These are phyloP conservation scores for Tillus elongatus DNA, from an alignment of 2,888 invertebrate species.

Conservation along the genomic window DNA sequence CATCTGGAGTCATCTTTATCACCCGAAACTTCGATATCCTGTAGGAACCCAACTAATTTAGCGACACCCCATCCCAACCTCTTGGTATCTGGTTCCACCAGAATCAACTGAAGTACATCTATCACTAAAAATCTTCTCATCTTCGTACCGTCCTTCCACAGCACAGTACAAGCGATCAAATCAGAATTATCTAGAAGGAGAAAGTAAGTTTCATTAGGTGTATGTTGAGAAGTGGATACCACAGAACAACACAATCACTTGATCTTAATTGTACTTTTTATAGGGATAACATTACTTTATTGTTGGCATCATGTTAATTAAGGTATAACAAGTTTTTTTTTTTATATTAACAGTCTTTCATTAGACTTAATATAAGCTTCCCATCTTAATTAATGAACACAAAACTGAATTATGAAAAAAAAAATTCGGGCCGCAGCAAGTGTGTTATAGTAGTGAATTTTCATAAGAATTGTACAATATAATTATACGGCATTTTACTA, in stretches of 20 bases:
- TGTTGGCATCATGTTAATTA: too few relatives aligned
- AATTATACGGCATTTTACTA: too few relatives aligned
- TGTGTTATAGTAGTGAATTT: too few relatives aligned
- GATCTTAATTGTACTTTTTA: too few relatives aligned
- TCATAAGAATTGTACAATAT: too few relatives aligned
- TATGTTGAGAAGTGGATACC: conserved; percentile 20
- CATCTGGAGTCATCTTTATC: conserved; percentile 96
- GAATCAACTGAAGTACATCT: conserved; percentile 86
- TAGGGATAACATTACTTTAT: too few relatives aligned
- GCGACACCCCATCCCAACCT: conserved; percentile 96
- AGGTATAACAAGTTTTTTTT: too few relatives aligned
- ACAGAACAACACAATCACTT: conserved; percentile 29
- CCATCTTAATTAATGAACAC: too few relatives aligned
- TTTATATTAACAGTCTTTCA: too few relatives aligned
- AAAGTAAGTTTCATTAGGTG: conserved; percentile 15
- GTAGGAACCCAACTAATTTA: conserved; percentile 87
- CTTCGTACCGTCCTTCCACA: conserved; percentile 81
- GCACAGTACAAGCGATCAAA: conserved; percentile 90
- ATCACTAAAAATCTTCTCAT: conserved; percentile 92
- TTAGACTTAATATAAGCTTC: too few relatives aligned
- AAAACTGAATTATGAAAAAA: too few relatives aligned
- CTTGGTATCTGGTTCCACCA: conserved; percentile 94
- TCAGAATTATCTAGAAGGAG: conserved; percentile 84
- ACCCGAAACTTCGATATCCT: conserved; percentile 91
- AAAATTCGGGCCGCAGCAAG: too few relatives aligned